Evolutionary conservation across 2,888 invertebrate genomes (phyloP), one percentile per base, ranked within the genome.

Genomic region (Resseliella maxima): DNA sequence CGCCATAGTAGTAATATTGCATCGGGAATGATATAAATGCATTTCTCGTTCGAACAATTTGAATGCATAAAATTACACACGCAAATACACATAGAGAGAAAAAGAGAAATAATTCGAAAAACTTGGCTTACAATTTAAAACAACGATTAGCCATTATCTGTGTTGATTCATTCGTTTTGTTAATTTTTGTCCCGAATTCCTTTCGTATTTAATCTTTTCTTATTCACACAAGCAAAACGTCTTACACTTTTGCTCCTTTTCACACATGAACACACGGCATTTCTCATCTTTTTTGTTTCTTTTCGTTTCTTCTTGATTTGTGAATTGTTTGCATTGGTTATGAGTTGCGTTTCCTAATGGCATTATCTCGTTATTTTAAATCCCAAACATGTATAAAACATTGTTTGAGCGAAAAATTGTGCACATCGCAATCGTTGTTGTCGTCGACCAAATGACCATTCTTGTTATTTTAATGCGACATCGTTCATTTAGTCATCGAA

Each of bases 351-450:
- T 72, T 72, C 72, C 35, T 72, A 72, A 72, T 72, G 31, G 72
- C 72, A 72, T 72, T 72, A 31, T 72, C 72, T 31, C 72, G 72
- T 72, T n/a, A 72, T 72, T 72, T 72, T 31, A 72, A 72, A 15
- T 31, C 27, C 31, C 3, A 1, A 72, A 72, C 72, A 72, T 72
- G n/a, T 72, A 12, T 31, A 8, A 35, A 72, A 18, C 72, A 72
- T 72, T 18, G 72, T 72, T 18, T 15, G 18, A 18, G 18, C 1
- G 18, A 18, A 50, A 59, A 59, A 59, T 3, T 24, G 12, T 6
- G 15, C 15, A 24, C 59, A 59, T 59, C 3, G 24, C 59, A 24
- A 59, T 59, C 5, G n/a, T n/a, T n/a, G n/a, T n/a, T n/a, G n/a
- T n/a, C n/a, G n/a, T n/a, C 59, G 59, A 72, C 31, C 41, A 31